Evolutionary conservation across 2,113 vertebrate species (phyloP), one percentile per base, ranked within the genome.

Genomic region (Larimichthys crocea): DNA sequence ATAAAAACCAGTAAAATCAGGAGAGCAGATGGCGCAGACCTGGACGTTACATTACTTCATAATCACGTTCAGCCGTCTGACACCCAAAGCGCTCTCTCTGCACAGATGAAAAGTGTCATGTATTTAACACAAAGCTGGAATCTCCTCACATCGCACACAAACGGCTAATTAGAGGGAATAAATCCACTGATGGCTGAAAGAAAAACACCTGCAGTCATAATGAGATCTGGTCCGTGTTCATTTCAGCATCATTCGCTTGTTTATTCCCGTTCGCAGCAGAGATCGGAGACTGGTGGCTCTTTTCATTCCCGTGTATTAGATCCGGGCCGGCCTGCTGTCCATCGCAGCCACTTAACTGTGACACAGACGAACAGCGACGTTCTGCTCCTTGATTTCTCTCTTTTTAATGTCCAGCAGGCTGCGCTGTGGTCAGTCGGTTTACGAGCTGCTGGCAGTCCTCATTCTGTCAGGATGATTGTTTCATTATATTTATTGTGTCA

Each of bases 161-260:
- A 11, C 12, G 0, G n/a, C 42, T 79, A 84, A 85, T 86, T 82
- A 68, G 44, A 79, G 48, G 40, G 48, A 74, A 72, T 83, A 75
- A 59, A 89, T 78, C 66, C 65, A 72, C 55, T 19, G 68, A 26
- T 10, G 62, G 67, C 57, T 50, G 61, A 86, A 71, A 73, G 78
- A 62, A 77, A 77, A 78, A 71, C 75, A 80, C 78, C 82, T 73
- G 78, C 71, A 67, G 59, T 26, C 24, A 19, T 74, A 79, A 82
- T 77, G 76, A 83, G 53, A 76, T 69, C 74, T 84, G 82, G 70
- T 84, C 69, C 62, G 76, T 81, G 74, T 76, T 88, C 67, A 52
- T 76, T 65, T 65, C 35, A 50, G 8, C 55, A 64, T 76, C 46
- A 63, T 80, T 66, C 60, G 26, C 20, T 49, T 80, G 68, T 86